phyloP scores from a whole-genome alignment of 2,113 vertebrate genomes.

The Centropus unirufus region DNA sequence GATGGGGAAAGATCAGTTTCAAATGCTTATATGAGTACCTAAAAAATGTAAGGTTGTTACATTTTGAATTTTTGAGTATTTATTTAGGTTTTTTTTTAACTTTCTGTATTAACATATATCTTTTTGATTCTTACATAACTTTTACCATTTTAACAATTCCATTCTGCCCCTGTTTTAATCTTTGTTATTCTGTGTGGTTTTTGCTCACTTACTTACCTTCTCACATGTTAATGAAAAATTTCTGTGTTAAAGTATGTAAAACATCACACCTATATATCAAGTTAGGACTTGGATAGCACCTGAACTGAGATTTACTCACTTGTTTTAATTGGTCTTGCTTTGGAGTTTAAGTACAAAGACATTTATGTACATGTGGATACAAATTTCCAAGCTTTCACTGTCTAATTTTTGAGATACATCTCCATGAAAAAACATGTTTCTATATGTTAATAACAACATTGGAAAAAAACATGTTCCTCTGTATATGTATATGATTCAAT shows the following conservation, averaged over 20 bases:
- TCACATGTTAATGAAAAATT: not conserved
- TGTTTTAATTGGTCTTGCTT: not conserved
- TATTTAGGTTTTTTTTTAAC: not conserved
- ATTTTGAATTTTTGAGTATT: not conserved
- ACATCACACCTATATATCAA: not conserved
- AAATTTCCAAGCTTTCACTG: not conserved
- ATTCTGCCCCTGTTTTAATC: not conserved
- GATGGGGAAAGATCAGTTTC: fast-evolving
- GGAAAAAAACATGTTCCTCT: not conserved
- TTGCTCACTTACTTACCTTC: not conserved
- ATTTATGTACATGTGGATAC: fast-evolving
- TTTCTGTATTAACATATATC: not conserved
- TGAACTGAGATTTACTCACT: not conserved
- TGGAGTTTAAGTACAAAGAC: not conserved
- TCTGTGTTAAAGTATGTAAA: not conserved
- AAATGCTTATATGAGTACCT: not conserved
- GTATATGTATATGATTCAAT: not conserved
- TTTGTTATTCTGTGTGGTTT: not conserved
- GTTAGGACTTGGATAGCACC: not conserved
- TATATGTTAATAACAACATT: not conserved
- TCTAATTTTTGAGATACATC: not conserved
- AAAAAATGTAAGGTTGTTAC: fast-evolving
- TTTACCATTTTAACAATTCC: not conserved
- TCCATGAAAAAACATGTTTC: not conserved
- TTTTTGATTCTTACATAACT: not conserved